Evolutionary conservation across 2,888 invertebrate species (phyloP).

Genomic region (Microchrysa polita): DNA sequence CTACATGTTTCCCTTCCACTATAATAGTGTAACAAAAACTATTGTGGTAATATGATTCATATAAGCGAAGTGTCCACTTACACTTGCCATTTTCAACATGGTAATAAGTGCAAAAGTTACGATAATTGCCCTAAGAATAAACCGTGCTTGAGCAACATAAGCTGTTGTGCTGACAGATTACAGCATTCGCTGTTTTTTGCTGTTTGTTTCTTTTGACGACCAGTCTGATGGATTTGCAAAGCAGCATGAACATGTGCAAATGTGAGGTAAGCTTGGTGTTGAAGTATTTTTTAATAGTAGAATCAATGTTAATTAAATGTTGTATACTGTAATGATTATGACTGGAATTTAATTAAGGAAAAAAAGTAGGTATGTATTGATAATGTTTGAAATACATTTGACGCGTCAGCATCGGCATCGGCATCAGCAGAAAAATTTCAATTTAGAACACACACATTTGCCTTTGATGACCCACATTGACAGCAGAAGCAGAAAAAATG

Average conservation of each 20-base stretch:
- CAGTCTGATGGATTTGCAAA: too few relatives aligned
- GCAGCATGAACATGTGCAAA: not conserved
- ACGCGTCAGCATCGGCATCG: too few relatives aligned
- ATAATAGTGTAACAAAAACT: constrained; percentile 17
- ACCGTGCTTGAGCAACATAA: not conserved
- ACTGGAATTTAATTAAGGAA: not conserved
- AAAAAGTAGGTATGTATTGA: not conserved
- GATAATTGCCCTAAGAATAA: not conserved
- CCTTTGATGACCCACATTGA: too few relatives aligned
- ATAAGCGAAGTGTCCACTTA: not conserved
- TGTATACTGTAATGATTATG: not conserved
- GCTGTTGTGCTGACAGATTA: not conserved
- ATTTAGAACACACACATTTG: too few relatives aligned
- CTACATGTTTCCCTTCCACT: too few relatives aligned
- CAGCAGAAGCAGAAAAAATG: too few relatives aligned
- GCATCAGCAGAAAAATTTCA: too few relatives aligned
- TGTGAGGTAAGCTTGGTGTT: constrained; percentile 4
- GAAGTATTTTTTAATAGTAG: too few relatives aligned
- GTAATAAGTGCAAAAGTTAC: constrained; percentile 13
- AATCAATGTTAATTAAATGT: not conserved
- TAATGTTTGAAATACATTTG: too few relatives aligned
- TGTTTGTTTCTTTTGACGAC: not conserved
- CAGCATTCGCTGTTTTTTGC: not conserved
- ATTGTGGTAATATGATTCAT: constrained; percentile 39
- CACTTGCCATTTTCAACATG: not conserved